Evolutionary conservation across 2,888 invertebrate genomes (phyloP).

Genomic region (Noctua comes): DNA sequence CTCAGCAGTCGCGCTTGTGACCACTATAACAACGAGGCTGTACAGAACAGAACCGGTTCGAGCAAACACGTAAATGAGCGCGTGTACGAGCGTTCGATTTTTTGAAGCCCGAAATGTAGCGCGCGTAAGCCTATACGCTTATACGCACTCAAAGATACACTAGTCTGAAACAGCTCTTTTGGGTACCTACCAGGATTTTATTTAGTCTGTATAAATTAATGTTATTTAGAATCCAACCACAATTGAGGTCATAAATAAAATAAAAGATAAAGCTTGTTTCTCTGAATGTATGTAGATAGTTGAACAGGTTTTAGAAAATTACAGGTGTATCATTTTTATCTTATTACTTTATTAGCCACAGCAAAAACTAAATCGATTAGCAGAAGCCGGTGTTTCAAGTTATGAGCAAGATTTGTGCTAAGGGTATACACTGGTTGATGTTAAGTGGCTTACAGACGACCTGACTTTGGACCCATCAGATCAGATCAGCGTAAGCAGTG

Average conservation of each 20-base stretch:
- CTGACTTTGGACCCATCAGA: no score
- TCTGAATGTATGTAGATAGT: neutral
- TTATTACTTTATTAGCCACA: neutral
- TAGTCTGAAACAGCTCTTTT: neutral
- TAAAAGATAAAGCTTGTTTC: constrained; percentile 8
- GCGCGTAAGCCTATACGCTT: no score
- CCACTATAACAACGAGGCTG: no score
- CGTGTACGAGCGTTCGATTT: no score
- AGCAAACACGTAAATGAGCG: no score
- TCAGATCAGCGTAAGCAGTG: neutral
- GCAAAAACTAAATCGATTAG: constrained; percentile 36
- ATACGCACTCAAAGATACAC: no score
- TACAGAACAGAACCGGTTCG: no score
- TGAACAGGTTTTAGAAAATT: constrained; percentile 10
- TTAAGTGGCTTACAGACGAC: constrained; percentile 12
- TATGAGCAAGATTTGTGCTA: constrained; percentile 4
- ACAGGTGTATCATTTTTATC: neutral
- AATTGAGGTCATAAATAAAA: constrained; percentile 8
- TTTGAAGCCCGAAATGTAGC: no score
- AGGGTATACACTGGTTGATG: neutral
- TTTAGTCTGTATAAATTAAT: neutral
- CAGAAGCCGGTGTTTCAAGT: constrained; percentile 25
- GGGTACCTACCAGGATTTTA: neutral
- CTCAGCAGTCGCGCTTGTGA: no score
- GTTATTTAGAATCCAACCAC: neutral